phyloP scores from a whole-genome alignment of 2,113 vertebrate genomes.

The Peromyscus maniculatus region DNA sequence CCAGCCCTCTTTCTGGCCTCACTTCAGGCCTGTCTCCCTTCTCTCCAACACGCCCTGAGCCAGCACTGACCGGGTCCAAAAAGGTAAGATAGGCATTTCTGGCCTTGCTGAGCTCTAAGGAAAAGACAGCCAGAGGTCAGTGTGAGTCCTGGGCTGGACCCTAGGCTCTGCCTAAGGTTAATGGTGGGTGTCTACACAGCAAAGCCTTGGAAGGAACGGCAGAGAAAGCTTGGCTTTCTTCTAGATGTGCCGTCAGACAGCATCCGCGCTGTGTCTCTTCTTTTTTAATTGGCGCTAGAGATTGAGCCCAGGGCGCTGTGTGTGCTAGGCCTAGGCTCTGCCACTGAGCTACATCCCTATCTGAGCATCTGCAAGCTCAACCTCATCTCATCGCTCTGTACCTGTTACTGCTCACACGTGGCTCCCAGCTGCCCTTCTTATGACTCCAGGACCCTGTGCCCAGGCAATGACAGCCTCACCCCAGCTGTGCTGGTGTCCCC shows the following conservation, averaged over 20 bases:
- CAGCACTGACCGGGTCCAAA: neutral
- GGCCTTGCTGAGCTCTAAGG: neutral
- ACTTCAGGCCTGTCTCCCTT: fast-evolving
- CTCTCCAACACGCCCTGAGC: neutral
- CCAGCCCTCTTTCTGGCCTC: fast-evolving
- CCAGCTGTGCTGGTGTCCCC: neutral
- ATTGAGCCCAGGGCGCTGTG: neutral
- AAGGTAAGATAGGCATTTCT: too few relatives aligned
- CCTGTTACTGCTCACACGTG: neutral
- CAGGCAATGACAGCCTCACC: neutral
- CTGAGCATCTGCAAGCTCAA: neutral
- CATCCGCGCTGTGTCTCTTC: neutral
- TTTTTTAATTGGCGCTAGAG: neutral
- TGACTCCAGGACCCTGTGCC: too few relatives aligned
- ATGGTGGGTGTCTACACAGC: fast-evolving
- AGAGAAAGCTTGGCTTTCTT: neutral
- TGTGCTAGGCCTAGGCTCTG: too few relatives aligned
- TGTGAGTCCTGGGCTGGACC: neutral
- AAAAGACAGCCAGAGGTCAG: neutral
- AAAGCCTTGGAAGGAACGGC: neutral
- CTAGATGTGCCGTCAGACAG: neutral
- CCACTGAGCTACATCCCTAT: neutral
- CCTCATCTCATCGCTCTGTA: neutral
- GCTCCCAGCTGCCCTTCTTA: neutral
- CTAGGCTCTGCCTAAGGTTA: neutral